phyloP scores from a whole-genome alignment of 2,888 invertebrate genomes.

The Galerucella nymphaeae region DNA sequence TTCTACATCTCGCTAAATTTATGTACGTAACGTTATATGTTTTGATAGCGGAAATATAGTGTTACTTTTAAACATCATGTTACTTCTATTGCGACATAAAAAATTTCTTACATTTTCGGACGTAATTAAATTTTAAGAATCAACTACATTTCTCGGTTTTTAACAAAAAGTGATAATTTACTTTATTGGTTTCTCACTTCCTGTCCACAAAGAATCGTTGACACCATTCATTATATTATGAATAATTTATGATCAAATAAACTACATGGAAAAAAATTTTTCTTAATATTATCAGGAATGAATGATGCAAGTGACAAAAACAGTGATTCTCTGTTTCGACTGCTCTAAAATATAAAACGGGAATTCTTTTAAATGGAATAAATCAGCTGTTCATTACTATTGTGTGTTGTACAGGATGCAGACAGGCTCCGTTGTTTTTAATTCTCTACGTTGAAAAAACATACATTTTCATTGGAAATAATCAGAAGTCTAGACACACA shows the following conservation, averaged over 20 bases:
- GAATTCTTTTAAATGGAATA: no score
- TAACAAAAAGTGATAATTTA: slow-evolving; percentile 4
- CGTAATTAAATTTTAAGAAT: background rate
- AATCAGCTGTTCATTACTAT: no score
- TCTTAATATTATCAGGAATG: background rate
- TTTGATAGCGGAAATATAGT: no score
- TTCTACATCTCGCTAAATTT: no score
- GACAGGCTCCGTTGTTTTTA: no score
- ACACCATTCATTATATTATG: slow-evolving; percentile 7
- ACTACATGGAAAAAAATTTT: background rate
- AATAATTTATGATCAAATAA: slow-evolving; percentile 7
- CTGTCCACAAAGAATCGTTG: background rate
- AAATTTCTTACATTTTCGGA: background rate
- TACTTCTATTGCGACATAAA: background rate
- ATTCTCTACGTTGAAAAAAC: no score
- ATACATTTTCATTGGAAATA: no score
- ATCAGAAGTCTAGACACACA: no score
- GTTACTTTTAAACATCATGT: background rate
- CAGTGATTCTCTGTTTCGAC: background rate
- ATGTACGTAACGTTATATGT: no score
- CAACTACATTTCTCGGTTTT: background rate
- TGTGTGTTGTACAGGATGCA: no score
- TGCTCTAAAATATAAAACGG: background rate
- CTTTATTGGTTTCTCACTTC: slow-evolving; percentile 4
- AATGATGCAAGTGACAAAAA: background rate